Percentiles rank a stretch among this genome's conserved stretches.
Conservation (phyloP, 1,140 invertebrate genomes). For the Calliphora vicina region DNA sequence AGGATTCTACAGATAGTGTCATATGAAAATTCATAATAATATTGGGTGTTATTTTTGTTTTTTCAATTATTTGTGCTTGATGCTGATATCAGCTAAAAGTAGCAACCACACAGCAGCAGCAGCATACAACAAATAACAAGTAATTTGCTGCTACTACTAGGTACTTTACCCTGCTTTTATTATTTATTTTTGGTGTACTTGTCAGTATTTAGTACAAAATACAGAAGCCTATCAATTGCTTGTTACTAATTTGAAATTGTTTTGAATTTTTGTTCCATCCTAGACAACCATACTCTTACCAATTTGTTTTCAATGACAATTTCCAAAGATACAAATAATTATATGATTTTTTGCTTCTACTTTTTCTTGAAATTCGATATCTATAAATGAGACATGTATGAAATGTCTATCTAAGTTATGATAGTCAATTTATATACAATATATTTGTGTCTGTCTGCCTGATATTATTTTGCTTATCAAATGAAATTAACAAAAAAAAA, state of each 20-base stretch:
- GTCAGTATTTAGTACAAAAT: neutral
- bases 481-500: neutral
- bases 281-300: neutral
- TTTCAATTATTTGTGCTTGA: no score
- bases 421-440: no score
- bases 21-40: neutral
- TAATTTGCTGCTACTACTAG: neutral
- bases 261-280: neutral
- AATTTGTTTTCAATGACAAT: neutral
- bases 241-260: neutral
- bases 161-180: neutral
- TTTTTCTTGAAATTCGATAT: neutral
- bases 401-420: neutral
- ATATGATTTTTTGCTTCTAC: neutral
- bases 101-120: neutral
- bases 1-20: neutral
- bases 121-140: neutral
- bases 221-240: neutral
- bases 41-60: neutral
- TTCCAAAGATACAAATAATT: neutral
- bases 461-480: no score
- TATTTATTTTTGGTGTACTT: neutral
- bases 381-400: neutral
- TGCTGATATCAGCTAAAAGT: neutral
- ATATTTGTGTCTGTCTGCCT: neutral